These are phyloP conservation scores for Amiota minor DNA, from an alignment of 2,888 invertebrate species.

Conservation along the genomic window DNA sequence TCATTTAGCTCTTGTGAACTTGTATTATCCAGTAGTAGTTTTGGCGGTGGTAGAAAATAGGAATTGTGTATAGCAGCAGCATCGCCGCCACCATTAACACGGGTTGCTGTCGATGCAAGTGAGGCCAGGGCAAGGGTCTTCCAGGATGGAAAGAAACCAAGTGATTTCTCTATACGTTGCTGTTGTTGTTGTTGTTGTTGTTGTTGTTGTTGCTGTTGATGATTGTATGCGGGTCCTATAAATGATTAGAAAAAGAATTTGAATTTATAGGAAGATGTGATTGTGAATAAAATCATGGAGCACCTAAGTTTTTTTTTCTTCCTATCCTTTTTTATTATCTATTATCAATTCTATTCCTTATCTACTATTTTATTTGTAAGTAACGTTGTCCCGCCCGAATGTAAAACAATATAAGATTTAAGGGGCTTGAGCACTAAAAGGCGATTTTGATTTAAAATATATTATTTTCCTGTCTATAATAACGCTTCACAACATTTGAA, in stretches of 20 bases:
- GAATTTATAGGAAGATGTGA: not conserved
- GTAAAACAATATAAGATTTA: too few relatives aligned
- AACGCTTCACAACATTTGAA: too few relatives aligned
- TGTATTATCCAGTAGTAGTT: conserved; percentile 57
- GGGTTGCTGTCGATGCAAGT: conserved; percentile 53
- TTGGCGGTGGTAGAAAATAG: conserved; percentile 62
- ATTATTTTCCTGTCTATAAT: too few relatives aligned
- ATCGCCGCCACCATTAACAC: conserved; percentile 38
- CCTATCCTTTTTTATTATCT: not conserved
- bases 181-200: conserved; percentile 37
- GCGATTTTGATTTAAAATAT: too few relatives aligned
- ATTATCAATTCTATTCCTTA: too few relatives aligned
- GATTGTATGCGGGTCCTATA: conserved; percentile 53
- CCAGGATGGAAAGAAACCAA: conserved; percentile 70
- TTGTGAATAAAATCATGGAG: conserved; percentile 12
- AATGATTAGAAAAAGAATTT: conserved; percentile 28
- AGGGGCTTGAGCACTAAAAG: too few relatives aligned
- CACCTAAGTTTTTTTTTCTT: not conserved
- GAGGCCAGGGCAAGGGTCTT: conserved; percentile 69
- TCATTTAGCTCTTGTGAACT: conserved; percentile 43
- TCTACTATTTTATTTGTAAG: too few relatives aligned
- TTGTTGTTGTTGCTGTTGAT: conserved; percentile 37
- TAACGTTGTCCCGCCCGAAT: too few relatives aligned
- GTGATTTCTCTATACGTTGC: conserved; percentile 63
- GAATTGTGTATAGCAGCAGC: conserved; percentile 40